Base-by-base conservation (phyloP, 2,113 vertebrate genomes). In the Prolemur simus region DNA sequence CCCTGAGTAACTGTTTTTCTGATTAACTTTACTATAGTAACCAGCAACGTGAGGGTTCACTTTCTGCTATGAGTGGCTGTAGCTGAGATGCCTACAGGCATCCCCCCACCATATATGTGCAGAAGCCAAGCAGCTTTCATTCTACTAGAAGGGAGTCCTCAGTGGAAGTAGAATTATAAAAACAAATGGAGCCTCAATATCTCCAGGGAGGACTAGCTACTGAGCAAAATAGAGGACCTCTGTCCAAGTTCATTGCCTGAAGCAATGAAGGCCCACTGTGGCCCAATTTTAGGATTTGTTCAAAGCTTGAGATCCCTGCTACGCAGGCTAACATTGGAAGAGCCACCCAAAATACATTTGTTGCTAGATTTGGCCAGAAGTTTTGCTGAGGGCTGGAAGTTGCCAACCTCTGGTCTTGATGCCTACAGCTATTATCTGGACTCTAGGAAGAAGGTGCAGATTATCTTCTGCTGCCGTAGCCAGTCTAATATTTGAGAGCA, bases 71-170 rank as follows among this genome's bases (percentile, higher is more conserved):
- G 25, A 49, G 23, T 27, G 23, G 10, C 64, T 47, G 6, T 73
- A 18, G 37, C 11, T 3, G 8, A 69, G 34, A 78, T 6, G 7
- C 29, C n/a, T 3, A 5, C 7, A 11, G 9, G 39, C 1, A 0
- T 47, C 20, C 14, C 5, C 5, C 7, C 23, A 9, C 39, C 9
- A 34, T 47, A 42, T 39, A 13, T 54, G 8, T 18, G 11, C 27
- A 56, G 29, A 3, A 47, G 21, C n/a, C 63, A 73, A 8, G 49
- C 3, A 52, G 56, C 13, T 77, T 39, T 76, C 25, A 12, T 25
- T 74, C 15, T 29, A 0, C 2, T 7, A 27, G 32, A 73, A 63
- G 32, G 13, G 15, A 86, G 34, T 88, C 8, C 18, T 93, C 49
- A 27, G 0, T 8, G 29, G 39, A 83, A 63, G 39, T 6, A 1